These are phyloP conservation scores for Enteromius mattozi DNA, from an alignment of 2,797 vertebrate genomes.

Conservation along the genomic window DNA sequence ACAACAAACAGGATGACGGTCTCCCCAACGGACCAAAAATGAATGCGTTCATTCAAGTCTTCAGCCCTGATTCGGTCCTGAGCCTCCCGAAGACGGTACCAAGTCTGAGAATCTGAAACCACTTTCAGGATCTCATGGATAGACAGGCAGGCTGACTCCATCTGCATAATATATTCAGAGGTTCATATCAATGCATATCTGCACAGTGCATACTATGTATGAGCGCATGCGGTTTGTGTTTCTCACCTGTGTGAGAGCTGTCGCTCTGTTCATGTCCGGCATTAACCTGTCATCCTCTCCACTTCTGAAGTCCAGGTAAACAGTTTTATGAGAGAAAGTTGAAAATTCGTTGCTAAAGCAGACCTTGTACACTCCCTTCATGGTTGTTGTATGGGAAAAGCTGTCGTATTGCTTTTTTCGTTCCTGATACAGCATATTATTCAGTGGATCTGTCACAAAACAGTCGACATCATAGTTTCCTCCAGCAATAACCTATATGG, in stretches of 20 bases:
- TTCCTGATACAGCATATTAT: slow-evolving; percentile 83
- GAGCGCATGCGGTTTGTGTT: neutral
- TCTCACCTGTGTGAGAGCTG: slow-evolving; percentile 88
- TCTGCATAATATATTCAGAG: slow-evolving; percentile 67
- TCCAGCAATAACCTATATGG: slow-evolving; percentile 85
- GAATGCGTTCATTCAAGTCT: slow-evolving; percentile 81
- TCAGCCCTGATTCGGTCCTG: slow-evolving; percentile 86
- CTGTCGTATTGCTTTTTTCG: slow-evolving; percentile 89
- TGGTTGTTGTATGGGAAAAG: slow-evolving; percentile 79
- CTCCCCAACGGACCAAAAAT: slow-evolving; percentile 88
- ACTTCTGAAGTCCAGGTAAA: slow-evolving; percentile 87
- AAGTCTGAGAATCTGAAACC: slow-evolving; percentile 85
- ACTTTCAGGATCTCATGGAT: slow-evolving; percentile 88
- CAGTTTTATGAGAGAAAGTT: slow-evolving; percentile 87
- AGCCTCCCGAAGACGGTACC: slow-evolving; percentile 86
- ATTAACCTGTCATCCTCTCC: slow-evolving; percentile 84
- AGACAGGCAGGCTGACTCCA: slow-evolving; percentile 88
- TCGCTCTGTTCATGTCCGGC: slow-evolving; percentile 74
- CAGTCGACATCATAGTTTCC: slow-evolving; percentile 94
- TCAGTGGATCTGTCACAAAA: slow-evolving; percentile 82
- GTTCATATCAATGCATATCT: slow-evolving; percentile 6
- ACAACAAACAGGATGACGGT: slow-evolving; percentile 84
- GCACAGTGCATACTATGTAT: slow-evolving; percentile 5
- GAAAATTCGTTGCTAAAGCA: slow-evolving; percentile 96
- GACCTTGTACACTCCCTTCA: slow-evolving; percentile 84